Conservation (phyloP, 2,113 vertebrate genomes). For the Grammomys surdaster region DNA sequence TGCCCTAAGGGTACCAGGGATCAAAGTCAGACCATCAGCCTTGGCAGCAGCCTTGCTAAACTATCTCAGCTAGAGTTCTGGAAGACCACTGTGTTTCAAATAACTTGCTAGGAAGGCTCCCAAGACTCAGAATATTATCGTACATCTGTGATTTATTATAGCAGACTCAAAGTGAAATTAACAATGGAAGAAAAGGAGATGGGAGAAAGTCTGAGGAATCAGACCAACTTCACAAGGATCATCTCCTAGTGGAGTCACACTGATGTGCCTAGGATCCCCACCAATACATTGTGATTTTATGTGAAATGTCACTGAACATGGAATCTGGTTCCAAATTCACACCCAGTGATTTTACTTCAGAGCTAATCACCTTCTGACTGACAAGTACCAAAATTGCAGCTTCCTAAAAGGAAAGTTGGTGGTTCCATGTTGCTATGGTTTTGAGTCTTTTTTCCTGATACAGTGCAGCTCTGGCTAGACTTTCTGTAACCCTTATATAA, state of each 20-base stretch:
- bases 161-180: slow-evolving; percentile 27
- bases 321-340: not conserved
- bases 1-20: not conserved
- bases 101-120: not conserved
- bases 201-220: not conserved
- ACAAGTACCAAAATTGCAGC: not conserved
- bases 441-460: not conserved
- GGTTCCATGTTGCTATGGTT: not conserved
- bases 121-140: not conserved
- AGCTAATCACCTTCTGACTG: not conserved
- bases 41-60: not conserved
- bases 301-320: not conserved
- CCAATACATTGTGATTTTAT: not conserved
- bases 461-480: no score
- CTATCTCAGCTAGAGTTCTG: not conserved
- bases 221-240: not conserved
- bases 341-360: not conserved
- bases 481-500: not conserved
- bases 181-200: not conserved
- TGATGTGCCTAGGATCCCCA: not conserved
- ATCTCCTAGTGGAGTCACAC: not conserved
- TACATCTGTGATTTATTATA: not conserved
- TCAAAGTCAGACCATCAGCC: not conserved
- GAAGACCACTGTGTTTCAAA: not conserved
- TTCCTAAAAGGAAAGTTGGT: not conserved